phyloP scores from a whole-genome alignment of 2,797 vertebrate genomes.

The Todus mexicanus region DNA sequence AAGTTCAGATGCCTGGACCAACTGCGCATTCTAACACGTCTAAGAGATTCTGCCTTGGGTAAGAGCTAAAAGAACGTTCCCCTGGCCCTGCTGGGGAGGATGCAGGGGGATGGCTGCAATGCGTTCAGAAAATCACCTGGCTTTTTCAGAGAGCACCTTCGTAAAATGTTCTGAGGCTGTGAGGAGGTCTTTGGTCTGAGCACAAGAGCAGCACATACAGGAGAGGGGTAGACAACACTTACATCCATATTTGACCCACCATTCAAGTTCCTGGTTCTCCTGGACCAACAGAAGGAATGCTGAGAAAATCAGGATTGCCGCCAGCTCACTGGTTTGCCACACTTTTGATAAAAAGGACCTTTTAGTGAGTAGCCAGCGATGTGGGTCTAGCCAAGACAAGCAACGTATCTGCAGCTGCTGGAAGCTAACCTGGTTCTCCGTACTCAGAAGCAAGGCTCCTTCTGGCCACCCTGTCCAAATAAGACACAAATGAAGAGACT shows the following conservation, averaged over 20 bases:
- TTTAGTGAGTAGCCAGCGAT: neutral
- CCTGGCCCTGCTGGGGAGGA: neutral
- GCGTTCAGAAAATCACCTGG: neutral
- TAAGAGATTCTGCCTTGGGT: neutral
- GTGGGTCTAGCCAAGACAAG: neutral
- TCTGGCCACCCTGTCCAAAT: neutral
- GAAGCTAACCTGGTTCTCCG: neutral
- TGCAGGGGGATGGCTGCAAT: neutral
- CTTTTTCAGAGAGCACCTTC: neutral
- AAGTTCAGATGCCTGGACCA: neutral
- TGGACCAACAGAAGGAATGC: neutral
- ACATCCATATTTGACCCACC: neutral
- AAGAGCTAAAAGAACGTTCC: neutral
- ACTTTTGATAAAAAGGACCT: neutral
- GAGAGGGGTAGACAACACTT: neutral
- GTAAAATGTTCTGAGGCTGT: neutral
- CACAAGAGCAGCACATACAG: neutral
- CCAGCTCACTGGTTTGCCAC: neutral
- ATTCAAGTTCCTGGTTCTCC: neutral
- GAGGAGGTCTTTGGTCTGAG: neutral
- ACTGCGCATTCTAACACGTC: conserved; percentile 1
- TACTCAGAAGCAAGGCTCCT: neutral
- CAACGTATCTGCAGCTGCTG: neutral
- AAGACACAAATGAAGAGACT: neutral
- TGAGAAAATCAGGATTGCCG: neutral